Percentiles rank a stretch among this genome's conserved stretches.
These are phyloP conservation scores for Rhynchonema sp. DNA, from an alignment of 2,888 invertebrate genomes.

Conservation along the genomic window DNA sequence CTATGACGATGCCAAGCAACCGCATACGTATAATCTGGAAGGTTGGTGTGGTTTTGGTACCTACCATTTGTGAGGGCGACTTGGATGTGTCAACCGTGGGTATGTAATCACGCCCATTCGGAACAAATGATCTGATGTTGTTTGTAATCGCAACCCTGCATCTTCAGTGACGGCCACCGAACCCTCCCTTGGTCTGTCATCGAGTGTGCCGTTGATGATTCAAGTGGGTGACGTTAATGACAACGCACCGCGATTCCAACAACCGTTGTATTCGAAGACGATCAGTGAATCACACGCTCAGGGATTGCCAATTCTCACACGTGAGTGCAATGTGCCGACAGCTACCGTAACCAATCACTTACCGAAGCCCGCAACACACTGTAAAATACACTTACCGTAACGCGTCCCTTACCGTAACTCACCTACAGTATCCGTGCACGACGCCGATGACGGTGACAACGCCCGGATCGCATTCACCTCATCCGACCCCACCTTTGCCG, in stretches of 20 bases:
- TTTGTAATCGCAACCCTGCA: no score
- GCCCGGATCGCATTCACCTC: constrained; percentile 79
- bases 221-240: constrained; percentile 33
- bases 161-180: constrained; percentile 64
- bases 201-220: constrained; percentile 28
- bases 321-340: no score
- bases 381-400: no score
- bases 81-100: no score
- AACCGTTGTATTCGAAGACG: constrained; percentile 88
- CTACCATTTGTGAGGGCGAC: no score
- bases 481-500: constrained; percentile 70
- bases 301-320: constrained; percentile 72
- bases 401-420: no score
- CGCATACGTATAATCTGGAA: constrained; percentile 69
- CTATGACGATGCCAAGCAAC: constrained; percentile 82
- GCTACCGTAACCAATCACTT: no score
- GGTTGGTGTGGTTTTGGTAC: no score
- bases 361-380: no score
- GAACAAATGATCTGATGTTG: no score
- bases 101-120: no score
- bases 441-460: constrained; percentile 70
- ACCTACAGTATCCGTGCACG: constrained; percentile 18
- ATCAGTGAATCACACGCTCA: constrained; percentile 81
- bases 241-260: constrained; percentile 24
- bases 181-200: constrained; percentile 72